Base-by-base conservation (phyloP, 1,140 invertebrate genomes). In the Theocolax elegans region DNA sequence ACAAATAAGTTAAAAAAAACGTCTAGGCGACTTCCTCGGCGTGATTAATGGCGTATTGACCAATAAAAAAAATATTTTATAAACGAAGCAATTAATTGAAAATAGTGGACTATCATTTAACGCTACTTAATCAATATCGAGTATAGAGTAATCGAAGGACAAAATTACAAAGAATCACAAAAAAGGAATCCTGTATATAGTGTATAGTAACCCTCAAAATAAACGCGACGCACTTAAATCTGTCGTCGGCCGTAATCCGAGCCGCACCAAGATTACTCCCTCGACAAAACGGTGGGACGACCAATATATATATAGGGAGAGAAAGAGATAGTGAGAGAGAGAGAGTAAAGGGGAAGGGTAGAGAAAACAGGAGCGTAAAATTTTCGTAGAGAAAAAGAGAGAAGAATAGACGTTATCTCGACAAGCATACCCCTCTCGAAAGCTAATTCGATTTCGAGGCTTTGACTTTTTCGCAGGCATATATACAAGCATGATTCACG, bases 151-250 rank as follows among this genome's bases (percentile, higher is more conserved):
- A 35, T 35, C 4, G 31, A 35, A 35, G 10, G 13, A n/a, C n/a
- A n/a, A 44, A 44, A 44, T 3, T 44, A 15, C 15, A 15, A 44
- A 44, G 40, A 44, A 38, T 38, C 6, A 12, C 35, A 38, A 12
- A n/a, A 35, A 35, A 35, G 10, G 10, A 10, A 35, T 35, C 9
- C 13, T 15, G 40, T 44, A 3, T n/a, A n/a, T n/a, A n/a, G n/a
- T n/a, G n/a, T n/a, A n/a, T n/a, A n/a, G n/a, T 10, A 19, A 56
- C 19, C 38, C 56, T 42, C 56, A 46, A 17, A 19, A 60, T 29
- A 29, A 60, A 60, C 25, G 8, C 42, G 38, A 60, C 58, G 25
- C 58, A 44, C 38, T 40, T 40, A 58, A 58, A 58, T 58, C 19
- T 58, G 54, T 58, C 31, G 54, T 58, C 54, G 21, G n/a, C 12